Conservation (phyloP, 2,888 invertebrate species). For the Meiosimyza decipiens region DNA sequence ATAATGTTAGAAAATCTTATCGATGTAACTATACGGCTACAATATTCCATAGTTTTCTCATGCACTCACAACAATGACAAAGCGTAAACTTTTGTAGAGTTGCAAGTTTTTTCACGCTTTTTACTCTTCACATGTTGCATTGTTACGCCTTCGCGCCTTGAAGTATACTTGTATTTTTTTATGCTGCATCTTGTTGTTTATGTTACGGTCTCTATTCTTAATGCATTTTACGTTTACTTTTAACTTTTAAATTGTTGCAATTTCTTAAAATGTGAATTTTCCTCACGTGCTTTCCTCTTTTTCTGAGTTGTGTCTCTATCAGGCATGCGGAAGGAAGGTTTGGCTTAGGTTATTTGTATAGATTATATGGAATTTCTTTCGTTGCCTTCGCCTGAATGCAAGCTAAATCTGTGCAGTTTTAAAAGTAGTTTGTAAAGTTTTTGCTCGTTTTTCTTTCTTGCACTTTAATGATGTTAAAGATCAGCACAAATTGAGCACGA, state of each 20-base stretch:
- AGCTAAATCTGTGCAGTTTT: too few species aligned
- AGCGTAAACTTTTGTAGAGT: conserved; percentile 7
- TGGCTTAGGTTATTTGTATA: too few species aligned
- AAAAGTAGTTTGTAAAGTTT: too few species aligned
- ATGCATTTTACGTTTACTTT: conserved; percentile 24
- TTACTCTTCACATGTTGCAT: not conserved
- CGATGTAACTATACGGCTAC: not conserved
- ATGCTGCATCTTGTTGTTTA: not conserved
- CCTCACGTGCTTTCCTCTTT: conserved; percentile 10
- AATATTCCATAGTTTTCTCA: conserved; percentile 5
- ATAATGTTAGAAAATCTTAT: conserved; percentile 23
- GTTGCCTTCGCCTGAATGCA: too few species aligned
- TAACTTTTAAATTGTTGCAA: conserved; percentile 24
- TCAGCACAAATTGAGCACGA: conserved; percentile 17
- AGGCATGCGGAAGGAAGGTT: too few species aligned
- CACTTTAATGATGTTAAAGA: conserved; percentile 30
- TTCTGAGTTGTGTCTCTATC: too few species aligned
- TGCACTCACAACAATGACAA: conserved; percentile 16
- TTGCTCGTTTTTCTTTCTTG: not conserved
- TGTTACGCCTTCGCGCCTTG: conserved; percentile 20
- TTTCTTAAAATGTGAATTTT: conserved; percentile 26
- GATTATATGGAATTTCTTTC: too few species aligned
- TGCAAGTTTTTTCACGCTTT: too few species aligned
- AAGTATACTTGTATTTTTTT: conserved; percentile 27
- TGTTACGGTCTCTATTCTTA: not conserved